Evolutionary conservation across 2,888 invertebrate genomes (phyloP), one percentile per base, ranked within the genome.

Genomic region (Hesperia comma): DNA sequence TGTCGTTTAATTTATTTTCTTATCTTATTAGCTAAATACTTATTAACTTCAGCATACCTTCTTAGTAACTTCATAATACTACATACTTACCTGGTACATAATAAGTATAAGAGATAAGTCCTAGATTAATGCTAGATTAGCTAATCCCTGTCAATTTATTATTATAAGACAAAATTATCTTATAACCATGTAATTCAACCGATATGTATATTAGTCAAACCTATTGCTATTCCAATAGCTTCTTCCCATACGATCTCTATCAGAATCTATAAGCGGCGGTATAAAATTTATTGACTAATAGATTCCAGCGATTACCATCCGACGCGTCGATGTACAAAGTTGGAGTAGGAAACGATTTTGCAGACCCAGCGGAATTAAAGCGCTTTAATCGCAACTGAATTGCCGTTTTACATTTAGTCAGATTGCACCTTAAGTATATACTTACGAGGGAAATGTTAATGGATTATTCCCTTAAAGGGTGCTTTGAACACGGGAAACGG

Each of bases 381-480:
- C 70, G 70, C 69, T 80, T 81, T 80, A 85, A 82, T 83, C 81
- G 79, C 76, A 74, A 73, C 76, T 77, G 78, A 80, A 83, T 81
- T 80, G 78, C 78, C 71, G 72, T 69, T 73, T 84, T 80, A 81
- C 80, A 79, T 81, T 80, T 75, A 75, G 74, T 73, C 71, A 70
- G 73, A 74, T 76, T 76, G 72, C 73, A 70, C 76, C 71, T 78
- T 81, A 81, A 81, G 83, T 84, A 82, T 82, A 79, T 85, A 79
- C 80, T 82, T 80, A 78, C 75, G 79, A 75, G 80, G 79, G 80
- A 84, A 87, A 87, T 84, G 84, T 81, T 86, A 89, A 88, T 89
- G 83, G 86, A 84, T 86, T 83, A 82, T 84, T 84, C 81, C 88
- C 87, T 82, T 84, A 83, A 80, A 73, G 72, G 82, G 85, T 70